Evolutionary conservation across 2,797 vertebrate genomes (phyloP).

Genomic region (Knipowitschia caucasica): DNA sequence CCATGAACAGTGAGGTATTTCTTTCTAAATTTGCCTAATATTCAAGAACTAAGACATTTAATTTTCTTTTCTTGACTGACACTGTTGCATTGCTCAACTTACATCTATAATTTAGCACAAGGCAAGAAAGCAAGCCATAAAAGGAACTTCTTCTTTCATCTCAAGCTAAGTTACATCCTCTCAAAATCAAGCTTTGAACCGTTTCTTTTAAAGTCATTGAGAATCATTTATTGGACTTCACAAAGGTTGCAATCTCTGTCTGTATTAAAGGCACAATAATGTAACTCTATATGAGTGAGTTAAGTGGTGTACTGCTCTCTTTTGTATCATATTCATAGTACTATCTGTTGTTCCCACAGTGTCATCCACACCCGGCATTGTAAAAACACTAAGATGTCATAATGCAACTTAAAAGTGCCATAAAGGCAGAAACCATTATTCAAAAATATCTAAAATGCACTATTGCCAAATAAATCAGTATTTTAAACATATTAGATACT

Average conservation of each 20-base stretch:
- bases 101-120: slow-evolving; percentile 33
- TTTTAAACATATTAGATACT: too few species aligned
- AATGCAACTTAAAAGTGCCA: not conserved
- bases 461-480: too few species aligned
- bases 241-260: slow-evolving; percentile 13
- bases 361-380: slow-evolving; percentile 5
- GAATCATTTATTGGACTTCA: slow-evolving; percentile 1
- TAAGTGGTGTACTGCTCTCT: not conserved
- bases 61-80: too few species aligned
- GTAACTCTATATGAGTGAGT: not conserved
- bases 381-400: not conserved
- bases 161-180: not conserved
- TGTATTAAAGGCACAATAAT: not conserved
- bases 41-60: not conserved
- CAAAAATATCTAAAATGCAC: too few species aligned
- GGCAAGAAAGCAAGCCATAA: slow-evolving; percentile 40
- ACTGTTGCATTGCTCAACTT: slow-evolving; percentile 23
- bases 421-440: too few species aligned
- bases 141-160: slow-evolving; percentile 33
- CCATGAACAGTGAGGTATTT: not conserved
- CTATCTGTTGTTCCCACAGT: slow-evolving; percentile 6
- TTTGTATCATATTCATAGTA: slow-evolving; percentile 2
- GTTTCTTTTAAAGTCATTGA: not conserved
- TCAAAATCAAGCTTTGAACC: not conserved
- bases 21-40: not conserved